Evolutionary conservation across 2,113 vertebrate genomes (phyloP).

Genomic region (Aix galericulata): DNA sequence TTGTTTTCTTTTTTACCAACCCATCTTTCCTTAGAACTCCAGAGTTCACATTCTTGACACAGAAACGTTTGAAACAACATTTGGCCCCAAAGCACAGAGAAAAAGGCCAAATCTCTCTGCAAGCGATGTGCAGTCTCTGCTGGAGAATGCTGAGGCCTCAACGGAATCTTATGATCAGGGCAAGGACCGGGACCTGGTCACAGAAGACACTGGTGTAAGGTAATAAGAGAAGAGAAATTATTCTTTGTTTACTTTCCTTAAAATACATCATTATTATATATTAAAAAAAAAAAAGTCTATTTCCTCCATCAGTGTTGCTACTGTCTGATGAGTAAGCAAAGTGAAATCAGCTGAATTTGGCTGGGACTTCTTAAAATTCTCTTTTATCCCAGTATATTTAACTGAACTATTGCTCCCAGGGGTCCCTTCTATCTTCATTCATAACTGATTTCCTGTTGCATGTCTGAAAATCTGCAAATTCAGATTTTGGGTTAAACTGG

Average conservation of each 20-base stretch:
- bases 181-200: conserved; percentile 90
- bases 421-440: background rate
- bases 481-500: background rate
- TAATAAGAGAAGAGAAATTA: conserved; percentile 38
- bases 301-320: background rate
- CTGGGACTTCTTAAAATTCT: background rate
- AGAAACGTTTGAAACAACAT: conserved; percentile 93
- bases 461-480: background rate
- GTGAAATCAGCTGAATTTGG: background rate
- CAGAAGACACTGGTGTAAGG: conserved; percentile 92
- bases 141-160: conserved; percentile 85
- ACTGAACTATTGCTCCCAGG: background rate
- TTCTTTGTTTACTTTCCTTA: background rate
- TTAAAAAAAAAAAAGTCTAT: background rate
- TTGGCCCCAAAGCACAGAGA: conserved; percentile 94
- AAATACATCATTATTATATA: background rate
- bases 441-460: rapidly evolving
- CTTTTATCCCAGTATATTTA: background rate
- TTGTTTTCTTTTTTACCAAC: background rate
- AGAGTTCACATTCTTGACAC: conserved; percentile 98
- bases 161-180: conserved; percentile 79
- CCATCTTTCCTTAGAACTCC: conserved; percentile 81
- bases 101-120: conserved; percentile 88
- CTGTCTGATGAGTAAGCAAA: background rate
- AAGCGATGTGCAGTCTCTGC: conserved; percentile 87